Evolutionary conservation across 2,797 vertebrate species (phyloP).

Genomic region (Pangasius mekongensis): DNA sequence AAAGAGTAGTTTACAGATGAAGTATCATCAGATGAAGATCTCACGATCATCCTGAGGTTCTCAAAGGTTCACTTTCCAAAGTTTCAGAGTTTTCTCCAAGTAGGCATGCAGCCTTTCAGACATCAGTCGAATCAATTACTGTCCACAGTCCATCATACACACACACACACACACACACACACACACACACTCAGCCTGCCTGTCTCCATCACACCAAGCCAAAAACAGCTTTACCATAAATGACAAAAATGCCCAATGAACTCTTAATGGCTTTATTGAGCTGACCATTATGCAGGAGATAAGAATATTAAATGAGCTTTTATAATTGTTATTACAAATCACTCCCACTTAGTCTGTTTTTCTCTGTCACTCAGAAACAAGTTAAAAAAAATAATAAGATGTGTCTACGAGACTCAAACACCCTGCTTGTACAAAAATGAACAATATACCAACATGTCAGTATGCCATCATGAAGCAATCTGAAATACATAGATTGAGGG

Average conservation of each 20-base stretch:
- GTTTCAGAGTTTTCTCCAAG: neutral
- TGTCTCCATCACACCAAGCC: slow-evolving; percentile 58
- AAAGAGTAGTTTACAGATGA: neutral
- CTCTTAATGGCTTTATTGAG: slow-evolving; percentile 64
- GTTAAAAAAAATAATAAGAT: neutral
- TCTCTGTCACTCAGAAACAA: neutral
- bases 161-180: slow-evolving; percentile 38
- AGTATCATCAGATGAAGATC: neutral
- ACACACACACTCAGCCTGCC: slow-evolving; percentile 61
- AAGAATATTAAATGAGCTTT: slow-evolving; percentile 49
- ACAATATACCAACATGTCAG: neutral
- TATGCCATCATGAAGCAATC: neutral
- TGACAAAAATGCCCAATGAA: slow-evolving; percentile 42
- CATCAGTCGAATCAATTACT: slow-evolving; percentile 49
- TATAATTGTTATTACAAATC: slow-evolving; percentile 48
- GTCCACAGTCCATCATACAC: slow-evolving; percentile 27
- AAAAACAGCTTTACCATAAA: slow-evolving; percentile 63
- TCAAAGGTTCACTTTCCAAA: neutral
- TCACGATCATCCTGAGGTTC: neutral
- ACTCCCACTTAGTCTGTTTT: neutral
- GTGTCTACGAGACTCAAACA: neutral
- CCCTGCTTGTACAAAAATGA: neutral
- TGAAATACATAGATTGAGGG: too few relatives aligned
- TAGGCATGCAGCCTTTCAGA: slow-evolving; percentile 37
- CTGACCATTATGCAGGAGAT: slow-evolving; percentile 60